Conservation (phyloP, 2,888 invertebrate genomes). For the Cephus rjabovi region DNA sequence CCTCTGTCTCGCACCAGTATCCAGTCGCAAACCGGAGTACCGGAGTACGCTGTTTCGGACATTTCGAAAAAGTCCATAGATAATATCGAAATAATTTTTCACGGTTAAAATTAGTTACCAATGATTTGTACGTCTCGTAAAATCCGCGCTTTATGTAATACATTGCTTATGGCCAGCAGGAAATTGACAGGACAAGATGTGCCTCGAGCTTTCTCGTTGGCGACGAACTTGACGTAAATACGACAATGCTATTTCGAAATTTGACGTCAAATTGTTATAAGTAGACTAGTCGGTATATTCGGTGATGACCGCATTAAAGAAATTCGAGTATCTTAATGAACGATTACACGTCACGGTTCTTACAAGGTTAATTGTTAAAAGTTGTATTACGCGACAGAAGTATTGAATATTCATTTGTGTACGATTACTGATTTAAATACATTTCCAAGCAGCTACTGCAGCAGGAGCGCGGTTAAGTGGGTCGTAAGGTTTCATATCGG, state of each 20-base stretch:
- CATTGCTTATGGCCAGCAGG: background rate
- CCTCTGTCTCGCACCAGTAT: background rate
- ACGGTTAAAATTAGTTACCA: background rate
- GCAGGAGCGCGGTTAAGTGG: background rate
- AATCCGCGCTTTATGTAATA: background rate
- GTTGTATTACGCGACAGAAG: background rate
- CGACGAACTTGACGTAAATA: constrained; percentile 1
- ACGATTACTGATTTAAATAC: background rate
- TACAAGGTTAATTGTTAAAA: background rate
- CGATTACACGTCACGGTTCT: background rate
- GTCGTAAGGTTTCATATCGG: background rate
- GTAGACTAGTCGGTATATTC: background rate
- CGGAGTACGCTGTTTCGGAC: background rate
- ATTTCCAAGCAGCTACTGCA: background rate
- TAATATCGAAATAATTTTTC: background rate
- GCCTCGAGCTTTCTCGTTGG: background rate
- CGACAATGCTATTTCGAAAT: background rate
- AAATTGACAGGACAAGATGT: background rate
- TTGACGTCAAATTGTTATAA: constrained; percentile 6
- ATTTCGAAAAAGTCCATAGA: too few species aligned
- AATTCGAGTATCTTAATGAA: background rate
- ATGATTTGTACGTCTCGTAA: background rate
- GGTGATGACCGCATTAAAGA: background rate
- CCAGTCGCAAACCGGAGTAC: background rate
- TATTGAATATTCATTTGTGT: background rate